Base-by-base conservation (phyloP, 53 echinoderm and acorn worm species). In the Patiria pectinifera region DNA sequence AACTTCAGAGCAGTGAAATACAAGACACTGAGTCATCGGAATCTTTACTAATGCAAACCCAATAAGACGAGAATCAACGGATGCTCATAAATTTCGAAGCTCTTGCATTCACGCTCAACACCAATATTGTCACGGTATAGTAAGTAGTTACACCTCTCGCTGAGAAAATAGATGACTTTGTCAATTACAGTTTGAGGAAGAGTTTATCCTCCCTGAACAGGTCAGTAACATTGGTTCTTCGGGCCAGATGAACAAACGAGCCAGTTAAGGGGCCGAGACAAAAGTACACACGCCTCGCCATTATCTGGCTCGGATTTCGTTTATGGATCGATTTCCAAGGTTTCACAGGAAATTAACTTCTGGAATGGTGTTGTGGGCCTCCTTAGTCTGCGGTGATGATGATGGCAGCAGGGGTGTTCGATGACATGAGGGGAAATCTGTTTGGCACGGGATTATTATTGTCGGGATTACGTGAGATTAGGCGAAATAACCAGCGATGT, bases 331-430 rank as follows among this genome's bases (percentile, higher is more conserved):
- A 88, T 88, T 60, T 80, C 66, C 81, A 90, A 81, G 90, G 82
- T 80, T 80, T 69, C 80, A n/a, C 80, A 62, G 90, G 81, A 90
- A 90, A 80, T 90, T 62, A 90, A 80, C 60, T 88, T 18, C 69
- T 90, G 46, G 79, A 78, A 88, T 77, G 44, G 78, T 88, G 88
- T 61, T 16, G 78, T 62, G 62, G 25, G 11, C 59, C 25, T 88
- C 78, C 49, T 60, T 43, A 16, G 58, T 49, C 44, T 58, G 61
- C 6, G 18, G 45, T 60, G 44, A 61, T 8, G 19, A 76, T 59
- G 44, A 11, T 22, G 71, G 18, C n/a, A 49, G 3, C 43, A 48
- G 18, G 44, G 77, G 16, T 78, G 88, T 76, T 26, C 74, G 78
- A 35, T 88, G 88, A 78, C 78, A 60, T 44, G 62, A 35, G 24